Evolutionary conservation across 2,888 invertebrate species (phyloP).

Genomic region (Drosophila aldrichi): DNA sequence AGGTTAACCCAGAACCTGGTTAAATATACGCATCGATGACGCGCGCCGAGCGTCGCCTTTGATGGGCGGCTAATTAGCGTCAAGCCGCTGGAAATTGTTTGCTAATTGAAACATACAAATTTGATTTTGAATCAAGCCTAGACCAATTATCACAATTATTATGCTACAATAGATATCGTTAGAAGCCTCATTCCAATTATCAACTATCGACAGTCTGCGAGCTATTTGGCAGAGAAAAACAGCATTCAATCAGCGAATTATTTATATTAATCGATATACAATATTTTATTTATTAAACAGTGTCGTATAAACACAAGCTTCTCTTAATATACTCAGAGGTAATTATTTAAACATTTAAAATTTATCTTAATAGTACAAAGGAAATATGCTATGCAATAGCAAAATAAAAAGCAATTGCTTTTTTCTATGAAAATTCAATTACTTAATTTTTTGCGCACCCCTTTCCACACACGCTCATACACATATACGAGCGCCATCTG

Average conservation of each 20-base stretch:
- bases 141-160: conserved; percentile 2
- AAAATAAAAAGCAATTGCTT: conserved; percentile 23
- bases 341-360: neutral
- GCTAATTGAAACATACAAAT: conserved; percentile 51
- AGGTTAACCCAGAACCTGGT: conserved; percentile 30
- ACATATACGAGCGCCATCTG: conserved; percentile 44
- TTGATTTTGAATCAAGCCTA: neutral
- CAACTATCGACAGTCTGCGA: neutral
- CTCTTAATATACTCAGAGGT: neutral
- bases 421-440: conserved; percentile 70
- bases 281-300: neutral
- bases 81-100: conserved; percentile 60
- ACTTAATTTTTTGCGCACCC: conserved; percentile 62
- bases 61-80: conserved; percentile 68
- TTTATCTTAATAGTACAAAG: neutral
- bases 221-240: neutral
- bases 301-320: neutral
- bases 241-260: no score
- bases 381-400: conserved; percentile 21
- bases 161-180: neutral
- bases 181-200: neutral
- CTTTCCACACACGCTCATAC: conserved; percentile 7
- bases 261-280: neutral
- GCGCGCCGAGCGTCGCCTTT: conserved; percentile 43
- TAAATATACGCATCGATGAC: conserved; percentile 63